A percentile compares a stretch with the other conserved stretches of the same genome.
phyloP scores from a whole-genome alignment of 2,113 vertebrate genomes.

The Serilophus lunatus region DNA sequence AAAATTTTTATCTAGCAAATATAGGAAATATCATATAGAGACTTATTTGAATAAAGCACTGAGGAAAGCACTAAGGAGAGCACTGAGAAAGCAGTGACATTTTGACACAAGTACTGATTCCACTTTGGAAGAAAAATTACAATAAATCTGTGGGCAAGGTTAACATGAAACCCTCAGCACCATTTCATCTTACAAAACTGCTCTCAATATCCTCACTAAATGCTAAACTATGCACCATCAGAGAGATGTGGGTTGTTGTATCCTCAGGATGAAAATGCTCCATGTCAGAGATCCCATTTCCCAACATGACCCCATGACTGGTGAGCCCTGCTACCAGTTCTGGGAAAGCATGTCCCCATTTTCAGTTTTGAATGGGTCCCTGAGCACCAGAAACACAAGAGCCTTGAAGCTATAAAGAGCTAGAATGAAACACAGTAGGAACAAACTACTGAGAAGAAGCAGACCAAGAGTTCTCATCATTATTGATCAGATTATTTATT shows the following conservation, averaged over 20 bases:
- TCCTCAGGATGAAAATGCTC: background rate
- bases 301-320: background rate
- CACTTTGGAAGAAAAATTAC: background rate
- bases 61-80: background rate
- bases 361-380: background rate
- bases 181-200: background rate
- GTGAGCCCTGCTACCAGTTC: background rate
- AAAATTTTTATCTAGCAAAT: background rate
- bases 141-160: background rate
- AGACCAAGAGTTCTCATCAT: background rate
- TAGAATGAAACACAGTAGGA: background rate
- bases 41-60: background rate
- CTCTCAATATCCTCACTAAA: background rate
- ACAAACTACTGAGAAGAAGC: background rate
- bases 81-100: background rate
- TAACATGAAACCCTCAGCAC: background rate
- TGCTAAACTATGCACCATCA: background rate
- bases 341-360: background rate
- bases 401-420: background rate
- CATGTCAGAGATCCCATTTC: background rate
- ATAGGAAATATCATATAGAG: background rate
- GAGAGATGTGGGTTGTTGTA: background rate
- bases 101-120: background rate
- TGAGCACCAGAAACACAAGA: background rate
- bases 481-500: background rate